Evolutionary conservation across 2,888 invertebrate species (phyloP), one percentile per base, ranked within the genome.

Genomic region (Margaritifera margaritifera): DNA sequence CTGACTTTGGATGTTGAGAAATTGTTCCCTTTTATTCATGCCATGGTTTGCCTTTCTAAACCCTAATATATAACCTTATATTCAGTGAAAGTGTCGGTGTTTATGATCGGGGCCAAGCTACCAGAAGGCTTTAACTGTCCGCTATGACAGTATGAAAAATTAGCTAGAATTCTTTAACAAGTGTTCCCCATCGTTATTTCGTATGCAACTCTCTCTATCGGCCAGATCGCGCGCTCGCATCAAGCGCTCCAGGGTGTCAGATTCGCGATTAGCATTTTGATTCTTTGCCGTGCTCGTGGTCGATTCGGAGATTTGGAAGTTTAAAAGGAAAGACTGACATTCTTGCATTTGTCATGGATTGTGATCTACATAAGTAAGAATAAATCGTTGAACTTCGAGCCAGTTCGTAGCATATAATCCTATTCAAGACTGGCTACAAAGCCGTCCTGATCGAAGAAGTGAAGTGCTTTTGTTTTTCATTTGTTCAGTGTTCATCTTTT

Each of bases 61-160:
- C 11, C 42, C 11, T 42, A 42, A 42, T 42, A 42, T 42, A 42
- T 42, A 42, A 11, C 11, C 42, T 42, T 42, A 42, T 42, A 42
- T 42, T 42, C 42, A 11, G 42, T 42, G 42, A 42, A 11, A 42
- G 42, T 42, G 42, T 42, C 42, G 42, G 42, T 42, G 42, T 42
- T 42, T 42, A 42, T 42, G 61, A 31, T 25, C 54, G 24, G 62
- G 68, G 73, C 64, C 64, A 66, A 53, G 67, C 61, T 31, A 60
- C 56, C 64, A 57, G 55, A 58, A 66, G 62, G 31, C 42, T 42
- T 22, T 25, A 59, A 50, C 27, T 76, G 76, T 63, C 73, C 63
- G 56, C 22, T 63, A 61, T 76, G 76, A 76, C 76, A 76, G 69
- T 52, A 63, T 76, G 76, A 76, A 64, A 74, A 76, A 76, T 76